phyloP scores from a whole-genome alignment of 1,140 invertebrate genomes.

The Venturia canescens region DNA sequence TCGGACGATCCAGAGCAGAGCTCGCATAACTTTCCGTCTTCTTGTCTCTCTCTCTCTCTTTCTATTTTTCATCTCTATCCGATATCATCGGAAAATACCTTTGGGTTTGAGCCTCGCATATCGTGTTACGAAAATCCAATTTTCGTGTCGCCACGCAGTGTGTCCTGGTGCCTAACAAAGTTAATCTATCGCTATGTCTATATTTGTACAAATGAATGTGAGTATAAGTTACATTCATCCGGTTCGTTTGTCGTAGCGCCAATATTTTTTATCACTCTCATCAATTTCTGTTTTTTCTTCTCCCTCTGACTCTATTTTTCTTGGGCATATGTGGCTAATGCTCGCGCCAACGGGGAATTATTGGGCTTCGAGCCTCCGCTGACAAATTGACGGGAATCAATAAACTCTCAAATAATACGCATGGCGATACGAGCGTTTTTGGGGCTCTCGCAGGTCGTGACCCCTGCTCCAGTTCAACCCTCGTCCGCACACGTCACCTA shows the following conservation, averaged over 20 bases:
- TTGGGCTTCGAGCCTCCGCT: neutral
- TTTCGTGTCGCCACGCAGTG: constrained; percentile 25
- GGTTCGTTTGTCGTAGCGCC: constrained; percentile 24
- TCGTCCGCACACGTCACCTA: neutral
- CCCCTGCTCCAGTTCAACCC: neutral
- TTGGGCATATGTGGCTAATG: neutral
- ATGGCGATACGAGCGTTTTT: constrained; percentile 6
- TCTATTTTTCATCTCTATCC: neutral
- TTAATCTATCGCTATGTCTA: neutral
- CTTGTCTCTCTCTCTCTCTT: too few relatives aligned
- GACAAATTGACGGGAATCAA: constrained; percentile 18
- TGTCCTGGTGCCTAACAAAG: neutral
- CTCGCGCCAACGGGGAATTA: neutral
- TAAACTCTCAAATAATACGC: neutral
- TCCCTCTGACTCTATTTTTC: neutral
- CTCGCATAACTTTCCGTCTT: too few relatives aligned
- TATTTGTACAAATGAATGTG: neutral
- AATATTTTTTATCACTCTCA: constrained; percentile 1
- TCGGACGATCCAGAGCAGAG: constrained; percentile 42
- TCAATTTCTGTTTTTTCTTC: constrained; percentile 1
- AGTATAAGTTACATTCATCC: constrained; percentile 30
- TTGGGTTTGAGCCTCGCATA: neutral
- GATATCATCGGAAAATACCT: neutral
- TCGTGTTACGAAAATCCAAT: constrained; percentile 30
- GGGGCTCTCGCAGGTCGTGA: constrained; percentile 12